phyloP scores from a whole-genome alignment of 2,113 vertebrate species.

The Nymphicus hollandicus region DNA sequence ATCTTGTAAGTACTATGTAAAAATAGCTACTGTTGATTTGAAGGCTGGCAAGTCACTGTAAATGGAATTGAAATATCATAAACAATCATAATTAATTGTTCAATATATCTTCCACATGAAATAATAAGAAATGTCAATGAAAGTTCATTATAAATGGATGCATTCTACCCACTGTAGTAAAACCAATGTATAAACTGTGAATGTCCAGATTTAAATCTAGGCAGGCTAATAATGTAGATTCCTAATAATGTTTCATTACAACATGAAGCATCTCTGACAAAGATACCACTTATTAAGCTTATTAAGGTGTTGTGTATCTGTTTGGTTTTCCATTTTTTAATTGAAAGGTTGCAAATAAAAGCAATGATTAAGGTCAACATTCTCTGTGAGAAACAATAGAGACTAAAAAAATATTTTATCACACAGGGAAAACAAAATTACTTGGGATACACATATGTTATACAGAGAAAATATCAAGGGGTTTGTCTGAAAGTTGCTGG shows the following conservation, averaged over 20 bases:
- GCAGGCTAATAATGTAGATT: not conserved
- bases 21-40: not conserved
- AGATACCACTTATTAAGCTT: not conserved
- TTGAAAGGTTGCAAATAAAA: not conserved
- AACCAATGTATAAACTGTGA: not conserved
- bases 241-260: not conserved
- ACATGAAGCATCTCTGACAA: not conserved
- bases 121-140: not conserved
- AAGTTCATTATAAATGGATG: not conserved
- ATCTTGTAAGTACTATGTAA: not conserved
- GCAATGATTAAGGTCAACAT: not conserved
- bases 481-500: not conserved
- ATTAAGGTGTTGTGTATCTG: not conserved
- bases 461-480: not conserved
- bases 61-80: not conserved
- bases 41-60: not conserved
- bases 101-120: not conserved
- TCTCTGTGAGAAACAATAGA: not conserved
- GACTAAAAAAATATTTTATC: conserved; percentile 6
- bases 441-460: not conserved
- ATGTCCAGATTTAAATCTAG: conserved; percentile 3
- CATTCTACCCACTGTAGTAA: not conserved
- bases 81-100: not conserved
- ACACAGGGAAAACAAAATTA: conserved; percentile 31
- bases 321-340: not conserved